phyloP scores from a whole-genome alignment of 2,888 invertebrate genomes.

The Geophilus truncorum region DNA sequence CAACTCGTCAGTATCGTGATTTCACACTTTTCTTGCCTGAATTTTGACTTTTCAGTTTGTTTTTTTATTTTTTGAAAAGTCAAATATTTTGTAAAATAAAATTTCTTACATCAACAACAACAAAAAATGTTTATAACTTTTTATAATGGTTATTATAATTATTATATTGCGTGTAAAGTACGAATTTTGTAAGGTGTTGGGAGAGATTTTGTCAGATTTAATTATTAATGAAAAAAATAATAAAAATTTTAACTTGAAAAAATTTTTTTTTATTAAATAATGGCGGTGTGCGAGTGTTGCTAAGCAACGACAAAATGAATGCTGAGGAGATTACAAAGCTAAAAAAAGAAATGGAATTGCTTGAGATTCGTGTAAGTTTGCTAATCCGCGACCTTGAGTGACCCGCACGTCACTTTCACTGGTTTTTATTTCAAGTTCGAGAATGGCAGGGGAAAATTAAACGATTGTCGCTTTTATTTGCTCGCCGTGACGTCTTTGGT shows the following conservation, averaged over 20 bases:
- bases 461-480: too few species aligned
- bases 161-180: background rate
- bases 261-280: background rate
- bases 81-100: background rate
- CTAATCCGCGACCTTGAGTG: background rate
- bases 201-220: background rate
- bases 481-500: too few species aligned
- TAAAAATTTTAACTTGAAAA: too few species aligned
- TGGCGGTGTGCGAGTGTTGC: background rate
- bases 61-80: background rate
- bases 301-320: background rate
- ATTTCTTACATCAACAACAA: background rate
- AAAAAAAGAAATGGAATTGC: background rate
- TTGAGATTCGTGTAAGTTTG: background rate
- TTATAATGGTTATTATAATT: background rate
- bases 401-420: background rate
- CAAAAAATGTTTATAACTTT: background rate
- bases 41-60: background rate
- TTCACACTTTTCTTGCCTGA: too few species aligned
- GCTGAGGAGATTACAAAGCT: background rate
- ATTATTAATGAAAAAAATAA: background rate
- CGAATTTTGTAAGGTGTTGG: too few species aligned
- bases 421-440: background rate
- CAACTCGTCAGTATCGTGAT: background rate
- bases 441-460: background rate